Evolutionary conservation across 2,797 vertebrate species (phyloP).

Genomic region (Decapterus maruadsi): DNA sequence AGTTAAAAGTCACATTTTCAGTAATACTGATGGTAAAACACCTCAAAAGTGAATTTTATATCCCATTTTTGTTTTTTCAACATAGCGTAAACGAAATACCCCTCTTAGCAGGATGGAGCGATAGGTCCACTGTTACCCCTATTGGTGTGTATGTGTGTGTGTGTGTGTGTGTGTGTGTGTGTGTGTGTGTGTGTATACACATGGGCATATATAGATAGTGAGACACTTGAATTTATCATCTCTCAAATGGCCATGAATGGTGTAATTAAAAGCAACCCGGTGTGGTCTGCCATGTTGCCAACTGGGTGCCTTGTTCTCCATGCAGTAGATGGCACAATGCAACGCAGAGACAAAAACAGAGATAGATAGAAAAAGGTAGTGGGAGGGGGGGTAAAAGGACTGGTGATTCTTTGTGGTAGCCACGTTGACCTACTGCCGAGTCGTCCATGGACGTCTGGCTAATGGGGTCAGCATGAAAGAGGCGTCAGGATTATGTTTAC

Average conservation of each 20-base stretch:
- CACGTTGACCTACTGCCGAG: conserved; percentile 63
- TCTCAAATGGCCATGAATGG: conserved; percentile 40
- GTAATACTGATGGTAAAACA: no score
- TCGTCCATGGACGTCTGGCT: conserved; percentile 52
- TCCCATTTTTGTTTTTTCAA: no score
- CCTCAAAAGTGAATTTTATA: no score
- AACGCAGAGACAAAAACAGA: conserved; percentile 42
- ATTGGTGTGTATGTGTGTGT: no score
- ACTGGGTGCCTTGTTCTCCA: conserved; percentile 43
- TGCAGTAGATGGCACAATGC: conserved; percentile 64
- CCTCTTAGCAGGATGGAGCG: no score
- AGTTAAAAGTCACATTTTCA: no score
- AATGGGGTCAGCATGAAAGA: conserved; percentile 70
- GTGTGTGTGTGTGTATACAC: background rate
- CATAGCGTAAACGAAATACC: no score
- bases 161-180: no score
- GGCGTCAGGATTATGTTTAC: conserved; percentile 51
- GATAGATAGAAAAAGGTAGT: conserved; percentile 7
- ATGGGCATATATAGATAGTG: conserved; percentile 13
- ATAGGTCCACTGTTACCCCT: no score
- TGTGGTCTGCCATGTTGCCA: conserved; percentile 32
- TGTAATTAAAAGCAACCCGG: conserved; percentile 43
- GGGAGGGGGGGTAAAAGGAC: background rate
- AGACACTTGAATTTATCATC: conserved; percentile 29
- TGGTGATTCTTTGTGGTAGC: conserved; percentile 60